Evolutionary conservation across 2,797 vertebrate genomes (phyloP).

Genomic region (Squalus acanthias): DNA sequence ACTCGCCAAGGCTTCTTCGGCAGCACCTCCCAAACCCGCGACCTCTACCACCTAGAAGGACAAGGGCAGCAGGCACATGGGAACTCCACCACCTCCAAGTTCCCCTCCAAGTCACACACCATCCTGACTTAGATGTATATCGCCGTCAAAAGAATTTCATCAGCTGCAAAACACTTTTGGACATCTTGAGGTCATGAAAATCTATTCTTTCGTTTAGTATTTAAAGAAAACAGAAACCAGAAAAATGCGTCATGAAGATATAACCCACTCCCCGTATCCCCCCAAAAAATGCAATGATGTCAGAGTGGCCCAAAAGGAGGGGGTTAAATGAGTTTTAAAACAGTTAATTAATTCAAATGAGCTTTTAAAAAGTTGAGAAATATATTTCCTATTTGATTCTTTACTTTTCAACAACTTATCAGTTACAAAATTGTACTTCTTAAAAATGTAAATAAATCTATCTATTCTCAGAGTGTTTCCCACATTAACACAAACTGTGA

Average conservation of each 20-base stretch:
- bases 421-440: neutral
- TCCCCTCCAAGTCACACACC: too few species aligned
- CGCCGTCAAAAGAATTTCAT: neutral
- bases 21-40: too few species aligned
- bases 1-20: too few species aligned
- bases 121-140: too few species aligned
- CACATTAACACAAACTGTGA: conserved; percentile 29
- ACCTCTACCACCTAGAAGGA: too few species aligned
- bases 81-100: too few species aligned
- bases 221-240: neutral
- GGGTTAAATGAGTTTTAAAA: neutral
- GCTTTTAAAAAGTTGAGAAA: neutral
- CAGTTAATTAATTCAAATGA: neutral
- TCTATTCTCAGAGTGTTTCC: conserved; percentile 1
- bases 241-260: neutral
- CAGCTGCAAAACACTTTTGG: too few species aligned
- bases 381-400: neutral
- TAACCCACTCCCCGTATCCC: neutral
- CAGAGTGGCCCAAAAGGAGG: neutral
- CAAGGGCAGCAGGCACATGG: too few species aligned
- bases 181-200: neutral
- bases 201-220: neutral
- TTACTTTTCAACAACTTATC: neutral
- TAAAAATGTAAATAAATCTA: neutral
- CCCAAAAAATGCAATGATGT: neutral